A percentile compares a stretch with the other conserved stretches of the same genome.
Evolutionary conservation across 2,888 invertebrate genomes (phyloP).

Genomic region (Drosophila mimetica): DNA sequence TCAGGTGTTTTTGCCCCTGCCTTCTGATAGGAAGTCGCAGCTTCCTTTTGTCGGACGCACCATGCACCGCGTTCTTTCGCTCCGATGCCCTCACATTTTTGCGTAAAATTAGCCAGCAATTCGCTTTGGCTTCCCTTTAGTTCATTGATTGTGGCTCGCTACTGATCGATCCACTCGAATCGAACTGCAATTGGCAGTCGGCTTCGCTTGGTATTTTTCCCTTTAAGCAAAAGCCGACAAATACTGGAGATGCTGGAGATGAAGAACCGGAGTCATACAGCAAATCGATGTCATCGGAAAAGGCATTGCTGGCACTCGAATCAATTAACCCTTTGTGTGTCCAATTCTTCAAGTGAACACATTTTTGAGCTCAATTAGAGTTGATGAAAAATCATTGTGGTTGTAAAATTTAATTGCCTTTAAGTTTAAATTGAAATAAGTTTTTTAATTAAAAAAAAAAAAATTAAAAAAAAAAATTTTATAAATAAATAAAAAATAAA

Average conservation of each 20-base stretch:
- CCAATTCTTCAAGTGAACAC: background rate
- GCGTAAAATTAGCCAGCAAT: constrained; percentile 66
- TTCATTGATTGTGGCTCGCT: constrained; percentile 59
- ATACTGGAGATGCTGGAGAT: constrained; percentile 22
- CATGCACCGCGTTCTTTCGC: constrained; percentile 30
- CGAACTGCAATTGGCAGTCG: constrained; percentile 28
- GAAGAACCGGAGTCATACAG: constrained; percentile 18
- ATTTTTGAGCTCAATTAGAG: background rate
- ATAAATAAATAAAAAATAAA: too few relatives aligned
- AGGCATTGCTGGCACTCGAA: constrained; percentile 23
- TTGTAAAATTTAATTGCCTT: too few relatives aligned
- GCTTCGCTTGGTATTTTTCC: constrained; percentile 48
- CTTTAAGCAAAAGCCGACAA: constrained; percentile 66
- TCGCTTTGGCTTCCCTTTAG: constrained; percentile 56
- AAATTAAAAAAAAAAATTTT: too few relatives aligned
- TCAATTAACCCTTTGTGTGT: background rate
- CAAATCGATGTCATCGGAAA: constrained; percentile 55
- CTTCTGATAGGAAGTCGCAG: constrained; percentile 61
- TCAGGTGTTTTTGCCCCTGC: constrained; percentile 43
- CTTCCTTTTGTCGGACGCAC: constrained; percentile 59
- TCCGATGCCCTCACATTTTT: constrained; percentile 53
- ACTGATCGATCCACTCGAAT: constrained; percentile 44
- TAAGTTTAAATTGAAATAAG: too few relatives aligned
- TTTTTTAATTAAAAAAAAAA: too few relatives aligned
- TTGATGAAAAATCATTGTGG: too few relatives aligned